Percentiles rank a stretch among this genome's conserved stretches.
phyloP scores from a whole-genome alignment of 2,888 invertebrate genomes.

The Pollenia angustigena region DNA sequence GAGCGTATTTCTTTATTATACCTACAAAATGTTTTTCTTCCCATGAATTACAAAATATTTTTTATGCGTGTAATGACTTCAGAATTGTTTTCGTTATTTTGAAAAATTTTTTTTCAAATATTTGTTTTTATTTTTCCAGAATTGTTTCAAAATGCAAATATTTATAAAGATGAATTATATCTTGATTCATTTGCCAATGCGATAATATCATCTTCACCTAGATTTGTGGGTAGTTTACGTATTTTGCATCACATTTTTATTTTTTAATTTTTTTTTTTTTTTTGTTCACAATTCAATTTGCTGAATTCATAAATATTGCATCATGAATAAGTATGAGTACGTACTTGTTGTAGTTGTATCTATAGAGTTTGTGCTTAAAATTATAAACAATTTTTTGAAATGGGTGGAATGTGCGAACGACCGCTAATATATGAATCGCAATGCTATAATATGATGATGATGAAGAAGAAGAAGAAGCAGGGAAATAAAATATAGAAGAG shows the following conservation, averaged over 20 bases:
- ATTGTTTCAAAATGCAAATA: conserved; percentile 18
- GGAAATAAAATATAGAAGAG: not conserved
- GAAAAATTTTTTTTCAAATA: not conserved
- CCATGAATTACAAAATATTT: conserved; percentile 56
- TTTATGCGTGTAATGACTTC: conserved; percentile 71
- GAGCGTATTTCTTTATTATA: conserved; percentile 47
- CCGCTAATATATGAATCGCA: not conserved
- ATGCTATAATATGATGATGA: not conserved
- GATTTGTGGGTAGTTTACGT: conserved; percentile 44
- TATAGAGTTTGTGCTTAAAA: conserved; percentile 43
- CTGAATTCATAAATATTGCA: conserved; percentile 65
- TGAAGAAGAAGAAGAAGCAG: not conserved
- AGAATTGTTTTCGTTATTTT: conserved; percentile 51
- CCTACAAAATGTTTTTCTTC: conserved; percentile 26
- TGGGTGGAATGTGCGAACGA: conserved; percentile 29
- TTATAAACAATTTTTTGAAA: conserved; percentile 42
- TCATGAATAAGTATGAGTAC: conserved; percentile 42
- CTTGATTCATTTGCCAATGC: conserved; percentile 55
- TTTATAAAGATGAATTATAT: conserved; percentile 59
- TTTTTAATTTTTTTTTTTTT: conserved; percentile 8
- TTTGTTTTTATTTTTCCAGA: conserved; percentile 12
- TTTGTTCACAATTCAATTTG: conserved; percentile 57
- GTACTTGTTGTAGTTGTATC: conserved; percentile 11
- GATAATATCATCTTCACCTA: conserved; percentile 66
- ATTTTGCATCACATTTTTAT: conserved; percentile 2